Evolutionary conservation across 1,140 invertebrate genomes (phyloP).

Genomic region (Hestina assimilis): DNA sequence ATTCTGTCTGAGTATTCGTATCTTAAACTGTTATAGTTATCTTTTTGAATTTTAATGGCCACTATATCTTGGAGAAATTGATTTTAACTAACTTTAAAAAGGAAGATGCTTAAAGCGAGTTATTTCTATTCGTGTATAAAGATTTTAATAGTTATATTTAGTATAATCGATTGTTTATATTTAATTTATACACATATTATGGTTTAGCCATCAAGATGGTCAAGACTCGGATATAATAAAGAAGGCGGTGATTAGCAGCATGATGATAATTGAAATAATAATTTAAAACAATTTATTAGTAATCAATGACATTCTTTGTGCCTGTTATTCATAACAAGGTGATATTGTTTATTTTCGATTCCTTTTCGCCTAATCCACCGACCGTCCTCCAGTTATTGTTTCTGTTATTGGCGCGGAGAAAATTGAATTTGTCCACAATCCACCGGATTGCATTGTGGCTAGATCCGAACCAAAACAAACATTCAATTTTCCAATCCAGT

Average conservation of each 20-base stretch:
- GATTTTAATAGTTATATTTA: too few relatives aligned
- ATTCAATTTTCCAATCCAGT: conserved; percentile 48
- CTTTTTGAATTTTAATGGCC: neutral
- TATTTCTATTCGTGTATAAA: too few relatives aligned
- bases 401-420: conserved; percentile 63
- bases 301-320: conserved; percentile 17
- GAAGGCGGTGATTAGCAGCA: too few relatives aligned
- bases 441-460: conserved; percentile 52
- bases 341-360: conserved; percentile 19
- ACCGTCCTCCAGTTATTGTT: conserved; percentile 50
- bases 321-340: conserved; percentile 18
- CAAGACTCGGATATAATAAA: too few relatives aligned
- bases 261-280: too few relatives aligned
- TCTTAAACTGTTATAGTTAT: neutral
- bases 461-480: conserved; percentile 55
- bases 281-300: too few relatives aligned
- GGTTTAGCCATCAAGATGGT: too few relatives aligned
- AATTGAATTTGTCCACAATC: conserved; percentile 72
- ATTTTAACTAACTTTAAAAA: too few relatives aligned
- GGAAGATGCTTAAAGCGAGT: too few relatives aligned
- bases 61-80: too few relatives aligned
- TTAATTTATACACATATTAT: too few relatives aligned
- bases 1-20: neutral
- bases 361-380: conserved; percentile 23
- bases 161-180: too few relatives aligned